A percentile compares a stretch with the other conserved stretches of the same genome.
These are phyloP conservation scores for Lycodopsis pacificus DNA, from an alignment of 2,797 vertebrate species.

Conservation along the genomic window DNA sequence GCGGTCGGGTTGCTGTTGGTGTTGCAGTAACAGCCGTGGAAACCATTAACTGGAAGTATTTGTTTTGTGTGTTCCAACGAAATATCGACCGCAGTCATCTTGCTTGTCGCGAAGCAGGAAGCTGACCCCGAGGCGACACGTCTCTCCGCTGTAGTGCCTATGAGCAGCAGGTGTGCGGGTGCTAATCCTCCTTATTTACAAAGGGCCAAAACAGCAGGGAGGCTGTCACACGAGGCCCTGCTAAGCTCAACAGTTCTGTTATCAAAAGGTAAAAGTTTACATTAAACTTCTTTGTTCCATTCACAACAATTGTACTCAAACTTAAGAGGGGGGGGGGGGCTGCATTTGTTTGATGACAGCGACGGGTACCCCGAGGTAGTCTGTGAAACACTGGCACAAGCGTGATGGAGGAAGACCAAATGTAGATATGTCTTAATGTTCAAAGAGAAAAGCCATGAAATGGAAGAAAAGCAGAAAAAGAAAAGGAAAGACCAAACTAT, in stretches of 20 bases:
- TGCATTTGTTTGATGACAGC: slow-evolving; percentile 9
- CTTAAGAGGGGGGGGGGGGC: not conserved
- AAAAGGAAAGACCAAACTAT: slow-evolving; percentile 74
- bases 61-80: not conserved
- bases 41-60: slow-evolving; percentile 42
- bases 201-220: slow-evolving; percentile 3
- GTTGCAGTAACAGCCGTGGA: slow-evolving; percentile 7
- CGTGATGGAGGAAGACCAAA: slow-evolving; percentile 66
- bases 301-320: slow-evolving; percentile 10
- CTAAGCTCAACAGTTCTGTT: not conserved
- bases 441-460: slow-evolving; percentile 75
- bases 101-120: not conserved
- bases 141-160: not conserved
- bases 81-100: not conserved
- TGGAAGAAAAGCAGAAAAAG: slow-evolving; percentile 60
- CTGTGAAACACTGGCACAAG: slow-evolving; percentile 70
- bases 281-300: slow-evolving; percentile 28
- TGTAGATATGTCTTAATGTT: slow-evolving; percentile 73
- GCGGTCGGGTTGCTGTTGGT: not conserved
- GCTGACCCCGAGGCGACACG: not conserved
- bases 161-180: slow-evolving; percentile 18
- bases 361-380: slow-evolving; percentile 56
- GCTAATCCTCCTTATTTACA: slow-evolving; percentile 18
- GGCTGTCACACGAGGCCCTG: not conserved
- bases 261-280: slow-evolving; percentile 31